Percentiles rank a stretch among this genome's conserved stretches.
phyloP scores from a whole-genome alignment of 2,888 invertebrate genomes.

The Zygaena filipendulae region DNA sequence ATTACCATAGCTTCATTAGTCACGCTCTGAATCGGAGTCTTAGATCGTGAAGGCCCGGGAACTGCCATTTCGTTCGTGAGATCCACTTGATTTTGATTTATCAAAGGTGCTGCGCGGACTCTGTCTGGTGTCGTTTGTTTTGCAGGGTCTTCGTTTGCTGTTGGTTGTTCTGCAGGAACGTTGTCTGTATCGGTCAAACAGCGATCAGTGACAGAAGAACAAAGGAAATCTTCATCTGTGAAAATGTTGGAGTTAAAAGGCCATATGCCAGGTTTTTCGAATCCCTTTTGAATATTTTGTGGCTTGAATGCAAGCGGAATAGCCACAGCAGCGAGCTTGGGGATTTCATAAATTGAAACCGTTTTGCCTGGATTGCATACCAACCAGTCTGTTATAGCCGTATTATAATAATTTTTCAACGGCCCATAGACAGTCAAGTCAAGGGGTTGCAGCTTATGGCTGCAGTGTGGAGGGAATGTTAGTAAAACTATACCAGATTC shows the following conservation, averaged over 20 bases:
- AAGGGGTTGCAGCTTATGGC: slow-evolving; percentile 14
- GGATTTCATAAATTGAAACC: slow-evolving; percentile 17
- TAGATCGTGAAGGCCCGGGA: too few species aligned
- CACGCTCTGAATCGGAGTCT: too few species aligned
- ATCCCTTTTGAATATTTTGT: slow-evolving; percentile 17
- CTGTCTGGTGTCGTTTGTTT: too few species aligned
- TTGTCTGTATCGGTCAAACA: slow-evolving; percentile 2
- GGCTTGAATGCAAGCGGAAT: slow-evolving; percentile 16
- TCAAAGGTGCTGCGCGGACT: too few species aligned
- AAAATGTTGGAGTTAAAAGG: slow-evolving; percentile 19
- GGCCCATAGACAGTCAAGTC: slow-evolving; percentile 16
- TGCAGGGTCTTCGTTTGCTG: too few species aligned
- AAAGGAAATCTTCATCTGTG: slow-evolving; percentile 16
- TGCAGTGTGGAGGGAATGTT: slow-evolving; percentile 15
- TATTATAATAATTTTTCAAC: slow-evolving; percentile 14
- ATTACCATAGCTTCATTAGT: too few species aligned
- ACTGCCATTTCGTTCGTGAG: too few species aligned
- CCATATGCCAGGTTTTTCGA: slow-evolving; percentile 19
- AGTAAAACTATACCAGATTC: slow-evolving; percentile 14
- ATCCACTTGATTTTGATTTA: too few species aligned
- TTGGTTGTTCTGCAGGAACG: slow-evolving; percentile 4
- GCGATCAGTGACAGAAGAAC: slow-evolving; percentile 17
- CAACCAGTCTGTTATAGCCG: slow-evolving; percentile 13
- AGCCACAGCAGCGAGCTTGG: slow-evolving; percentile 14
- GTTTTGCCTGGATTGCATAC: slow-evolving; percentile 14